Percentiles rank a stretch among this genome's conserved stretches.
Conservation (phyloP, 1,140 invertebrate species). For the Akabosia matsudoensis region DNA sequence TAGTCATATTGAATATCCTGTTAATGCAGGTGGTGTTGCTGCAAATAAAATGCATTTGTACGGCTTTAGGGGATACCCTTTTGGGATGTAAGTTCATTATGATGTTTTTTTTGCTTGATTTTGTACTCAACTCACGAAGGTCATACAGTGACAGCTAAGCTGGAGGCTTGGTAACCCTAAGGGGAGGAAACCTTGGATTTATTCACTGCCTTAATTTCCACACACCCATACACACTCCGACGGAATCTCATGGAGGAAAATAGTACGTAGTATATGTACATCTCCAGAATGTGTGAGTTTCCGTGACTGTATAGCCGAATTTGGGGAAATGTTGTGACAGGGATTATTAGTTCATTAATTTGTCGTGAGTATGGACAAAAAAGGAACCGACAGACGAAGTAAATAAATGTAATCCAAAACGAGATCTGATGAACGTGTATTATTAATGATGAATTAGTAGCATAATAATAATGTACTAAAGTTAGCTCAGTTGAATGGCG, state of each 20-base stretch:
- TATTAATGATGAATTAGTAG: no score
- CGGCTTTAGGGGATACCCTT: not conserved
- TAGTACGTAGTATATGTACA: not conserved
- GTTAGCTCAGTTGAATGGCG: no score
- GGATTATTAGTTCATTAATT: slow-evolving; percentile 18
- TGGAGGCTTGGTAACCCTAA: not conserved
- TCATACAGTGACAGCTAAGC: slow-evolving; percentile 2
- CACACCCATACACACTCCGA: no score
- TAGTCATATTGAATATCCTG: not conserved
- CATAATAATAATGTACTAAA: no score
- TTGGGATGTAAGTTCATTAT: not conserved
- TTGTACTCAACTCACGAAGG: not conserved
- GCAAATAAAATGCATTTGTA: not conserved
- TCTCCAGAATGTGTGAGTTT: not conserved
- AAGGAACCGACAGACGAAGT: no score
- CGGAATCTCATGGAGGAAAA: not conserved
- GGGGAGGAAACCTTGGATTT: not conserved
- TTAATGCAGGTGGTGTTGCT: not conserved
- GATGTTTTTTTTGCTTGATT: not conserved
- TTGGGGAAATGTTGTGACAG: not conserved
- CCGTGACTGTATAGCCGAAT: no score
- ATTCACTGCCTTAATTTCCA: not conserved
- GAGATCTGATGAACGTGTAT: no score
- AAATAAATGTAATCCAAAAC: no score
- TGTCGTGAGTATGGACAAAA: no score